Conservation (phyloP, 2,113 vertebrate genomes). For the Phoenicopterus ruber region DNA sequence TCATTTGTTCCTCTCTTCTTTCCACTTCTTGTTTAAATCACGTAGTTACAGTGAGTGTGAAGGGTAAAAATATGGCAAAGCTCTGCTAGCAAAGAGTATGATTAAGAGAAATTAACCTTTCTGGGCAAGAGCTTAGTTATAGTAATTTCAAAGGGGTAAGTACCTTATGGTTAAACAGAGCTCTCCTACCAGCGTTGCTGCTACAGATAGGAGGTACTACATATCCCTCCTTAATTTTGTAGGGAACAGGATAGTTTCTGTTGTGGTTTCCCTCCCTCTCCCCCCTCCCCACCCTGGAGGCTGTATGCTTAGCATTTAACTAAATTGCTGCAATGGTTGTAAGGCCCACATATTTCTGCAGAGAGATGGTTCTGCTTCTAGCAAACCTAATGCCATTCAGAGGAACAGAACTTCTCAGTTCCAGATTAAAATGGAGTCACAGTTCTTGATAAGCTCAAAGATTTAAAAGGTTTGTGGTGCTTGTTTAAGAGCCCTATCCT, state of each 20-base stretch:
- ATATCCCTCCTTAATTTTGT: not conserved
- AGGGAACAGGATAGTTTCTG: not conserved
- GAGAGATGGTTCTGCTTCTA: not conserved
- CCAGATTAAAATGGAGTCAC: not conserved
- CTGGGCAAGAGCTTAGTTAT: not conserved
- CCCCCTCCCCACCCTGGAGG: rapidly evolving
- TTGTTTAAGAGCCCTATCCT: not conserved
- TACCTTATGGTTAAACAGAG: not conserved
- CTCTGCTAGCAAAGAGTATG: not conserved
- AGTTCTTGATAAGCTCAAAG: not conserved
- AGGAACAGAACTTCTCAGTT: not conserved
- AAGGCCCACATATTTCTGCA: not conserved
- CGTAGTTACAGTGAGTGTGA: not conserved
- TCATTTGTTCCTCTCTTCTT: not conserved
- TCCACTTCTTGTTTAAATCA: not conserved
- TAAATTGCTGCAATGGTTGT: not conserved
- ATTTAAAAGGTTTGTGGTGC: not conserved
- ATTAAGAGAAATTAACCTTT: not conserved
- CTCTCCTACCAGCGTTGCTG: not conserved
- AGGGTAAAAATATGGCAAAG: not conserved
- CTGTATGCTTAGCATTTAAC: not conserved
- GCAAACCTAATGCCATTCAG: not conserved
- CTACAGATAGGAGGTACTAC: not conserved
- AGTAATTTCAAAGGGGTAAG: not conserved
- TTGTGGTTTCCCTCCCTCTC: not conserved